Conservation (phyloP, 2,888 invertebrate genomes). For the Drosophila bunnanda region DNA sequence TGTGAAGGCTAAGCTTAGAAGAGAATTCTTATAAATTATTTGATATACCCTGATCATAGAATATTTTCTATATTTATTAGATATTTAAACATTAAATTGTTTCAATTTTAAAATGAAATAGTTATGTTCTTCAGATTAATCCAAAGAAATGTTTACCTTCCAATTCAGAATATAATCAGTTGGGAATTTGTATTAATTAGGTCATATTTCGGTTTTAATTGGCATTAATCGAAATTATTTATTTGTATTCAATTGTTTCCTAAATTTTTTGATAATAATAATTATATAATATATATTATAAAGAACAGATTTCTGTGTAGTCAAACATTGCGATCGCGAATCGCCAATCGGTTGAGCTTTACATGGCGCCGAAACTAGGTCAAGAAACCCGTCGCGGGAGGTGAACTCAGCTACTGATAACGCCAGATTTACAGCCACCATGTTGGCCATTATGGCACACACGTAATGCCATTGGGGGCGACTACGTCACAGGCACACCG, state of each 20-base stretch:
- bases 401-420: constrained; percentile 26
- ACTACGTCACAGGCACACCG: constrained; percentile 27
- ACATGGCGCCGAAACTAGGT: constrained; percentile 18
- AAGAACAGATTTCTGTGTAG: not conserved
- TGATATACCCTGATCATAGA: too few relatives aligned
- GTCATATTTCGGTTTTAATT: not conserved
- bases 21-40: too few relatives aligned
- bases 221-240: not conserved
- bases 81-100: too few relatives aligned
- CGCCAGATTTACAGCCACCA: constrained; percentile 21
- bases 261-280: too few relatives aligned
- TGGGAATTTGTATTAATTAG: too few relatives aligned
- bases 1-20: too few relatives aligned
- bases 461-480: constrained; percentile 1
- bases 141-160: too few relatives aligned
- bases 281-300: not conserved
- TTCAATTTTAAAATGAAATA: too few relatives aligned
- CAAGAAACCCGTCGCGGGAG: constrained; percentile 29
- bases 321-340: not conserved
- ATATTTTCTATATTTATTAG: too few relatives aligned
- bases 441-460: not conserved
- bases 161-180: too few relatives aligned
- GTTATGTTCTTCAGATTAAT: too few relatives aligned
- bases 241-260: not conserved
- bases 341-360: not conserved